Percentiles rank a stretch among this genome's conserved stretches.
Evolutionary conservation across 2,888 invertebrate species (phyloP).

Genomic region (Horisme vitalbata): DNA sequence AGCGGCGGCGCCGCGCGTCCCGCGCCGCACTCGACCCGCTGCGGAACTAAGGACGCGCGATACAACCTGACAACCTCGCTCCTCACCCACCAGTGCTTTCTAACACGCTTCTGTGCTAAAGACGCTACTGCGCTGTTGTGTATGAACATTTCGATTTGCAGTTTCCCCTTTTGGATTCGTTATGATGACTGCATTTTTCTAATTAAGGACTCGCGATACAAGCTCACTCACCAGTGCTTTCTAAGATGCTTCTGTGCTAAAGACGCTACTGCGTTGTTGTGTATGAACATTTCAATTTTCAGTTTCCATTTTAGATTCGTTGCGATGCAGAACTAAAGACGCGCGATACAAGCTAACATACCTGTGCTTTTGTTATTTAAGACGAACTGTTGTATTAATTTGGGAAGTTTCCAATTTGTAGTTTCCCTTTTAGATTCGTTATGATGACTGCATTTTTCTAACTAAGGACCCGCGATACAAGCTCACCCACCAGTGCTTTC

Average conservation of each 20-base stretch:
- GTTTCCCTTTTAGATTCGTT: no score
- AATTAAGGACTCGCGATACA: conserved; percentile 35
- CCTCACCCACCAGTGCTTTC: neutral
- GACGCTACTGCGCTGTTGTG: conserved; percentile 5
- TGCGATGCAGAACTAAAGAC: no score
- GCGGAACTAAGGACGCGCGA: conserved; percentile 42
- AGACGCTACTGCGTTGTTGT: conserved; percentile 5
- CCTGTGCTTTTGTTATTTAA: no score
- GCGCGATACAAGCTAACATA: no score
- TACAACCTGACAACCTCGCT: no score
- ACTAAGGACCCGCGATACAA: conserved; percentile 33
- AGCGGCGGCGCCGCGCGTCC: conserved; percentile 77
- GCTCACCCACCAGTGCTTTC: neutral
- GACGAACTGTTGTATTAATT: no score
- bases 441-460: conserved; percentile 39
- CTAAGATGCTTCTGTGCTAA: conserved; percentile 8
- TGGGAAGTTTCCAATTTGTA: no score
- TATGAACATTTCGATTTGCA: no score
- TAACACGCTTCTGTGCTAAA: conserved; percentile 9
- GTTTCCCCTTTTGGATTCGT: no score
- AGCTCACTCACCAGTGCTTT: neutral
- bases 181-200: conserved; percentile 38
- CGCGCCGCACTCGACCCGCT: conserved; percentile 72
- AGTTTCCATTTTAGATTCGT: no score
- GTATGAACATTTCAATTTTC: no score